Evolutionary conservation across 1,140 invertebrate genomes (phyloP), one percentile per base, ranked within the genome.

Genomic region (Microplitis demolitor): DNA sequence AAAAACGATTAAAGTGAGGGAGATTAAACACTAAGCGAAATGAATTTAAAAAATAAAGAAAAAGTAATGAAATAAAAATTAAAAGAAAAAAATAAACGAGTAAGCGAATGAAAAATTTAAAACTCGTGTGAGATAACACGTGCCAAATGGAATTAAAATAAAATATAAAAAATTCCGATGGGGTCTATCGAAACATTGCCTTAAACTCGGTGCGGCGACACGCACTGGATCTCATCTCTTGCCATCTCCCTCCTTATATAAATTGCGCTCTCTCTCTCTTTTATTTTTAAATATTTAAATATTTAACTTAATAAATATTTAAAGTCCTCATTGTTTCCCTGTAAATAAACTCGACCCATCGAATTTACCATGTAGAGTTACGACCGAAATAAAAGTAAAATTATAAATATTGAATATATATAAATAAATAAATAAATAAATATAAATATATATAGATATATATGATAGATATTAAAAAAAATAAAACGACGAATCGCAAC

Each of bases 141-240:
- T 67, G 66, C 66, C 66, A 67, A 67, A 54, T 51, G 50, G 50
- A 53, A 66, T 51, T 58, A 66, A 66, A 33, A 54, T 64, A 53
- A 24, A 56, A 33, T 45, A 64, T 45, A 62, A 51, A 60, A 73
- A 60, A 68, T 73, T 62, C 66, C 16, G 56, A n/a, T 50, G 63
- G 50, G 63, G 78, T 79, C 79, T 79, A 81, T 82, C 82, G 82
- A 83, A 84, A 80, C 79, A 81, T 78, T 82, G 82, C 83, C 82
- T 84, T 83, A 83, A 83, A 82, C 70, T 70, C 72, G 75, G 75
- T 56, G 53, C 61, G 60, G 39, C 62, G 33, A 13, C 35, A 31
- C 66, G 53, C 56, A 37, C 54, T 51, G 14, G 60, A 37, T 66
- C 45, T 39, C 34, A 35, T 50, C 62, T 67, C 53, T 45, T 67